Base-by-base conservation (phyloP, 2,113 vertebrate genomes). In the Antechinus stuartii region DNA sequence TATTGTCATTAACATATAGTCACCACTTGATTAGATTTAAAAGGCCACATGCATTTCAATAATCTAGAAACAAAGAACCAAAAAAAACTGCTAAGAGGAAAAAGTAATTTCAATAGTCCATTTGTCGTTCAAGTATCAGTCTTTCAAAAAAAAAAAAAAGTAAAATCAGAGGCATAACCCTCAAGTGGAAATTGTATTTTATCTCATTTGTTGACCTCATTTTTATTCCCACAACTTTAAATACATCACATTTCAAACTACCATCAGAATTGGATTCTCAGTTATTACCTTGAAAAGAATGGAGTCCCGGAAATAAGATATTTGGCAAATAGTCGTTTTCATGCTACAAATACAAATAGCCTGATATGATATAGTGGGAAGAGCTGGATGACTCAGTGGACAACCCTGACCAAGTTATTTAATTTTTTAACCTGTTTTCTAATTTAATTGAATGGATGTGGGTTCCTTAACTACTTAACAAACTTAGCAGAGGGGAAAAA, bases 71-170 rank as follows among this genome's bases (percentile, higher is more conserved):
- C 16, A 84, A 42, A 42, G 19, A 57, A 8, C 56, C 26, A 90
- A 93, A 94, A 92, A 57, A 91, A 42, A 90, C 7, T 42, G 11
- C 68, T 84, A 22, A 76, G 16, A 42, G 49, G 68, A 91, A 94
- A 68, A 84, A 95, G 49, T 53, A 57, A 55, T 35, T 94, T 93
- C 91, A 94, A 95, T 90, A 57, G 61, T 91, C 19, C 54, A 92
- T 92, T 55, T 26, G 47, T 35, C 54, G 91, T 90, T 68, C 55
- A 93, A 52, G 42, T 22, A 84, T 35, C 35, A 84, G 24, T 92
- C 53, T 95, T 68, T 84, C 9, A 52, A 52, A 9, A 47, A 92
- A 96, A 76, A 92, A 57, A 93, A 91, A 22, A 54, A 22, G 14
- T 6, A 42, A 50, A 92, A 50, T 19, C 84, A 76, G 53, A 84